Base-by-base conservation (phyloP, 1,140 invertebrate species). In the Chironomus tepperi region DNA sequence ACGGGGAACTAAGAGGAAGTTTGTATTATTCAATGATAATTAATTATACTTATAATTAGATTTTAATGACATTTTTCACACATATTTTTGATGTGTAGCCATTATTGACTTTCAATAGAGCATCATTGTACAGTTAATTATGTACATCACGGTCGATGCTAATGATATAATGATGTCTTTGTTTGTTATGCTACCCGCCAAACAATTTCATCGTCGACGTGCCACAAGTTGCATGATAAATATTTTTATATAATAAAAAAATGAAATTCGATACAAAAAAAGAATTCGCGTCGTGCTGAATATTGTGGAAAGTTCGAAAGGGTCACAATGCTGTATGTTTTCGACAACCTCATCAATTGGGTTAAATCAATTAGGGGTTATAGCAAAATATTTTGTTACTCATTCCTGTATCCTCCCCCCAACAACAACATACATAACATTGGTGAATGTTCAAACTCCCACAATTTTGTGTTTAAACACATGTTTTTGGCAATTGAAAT, bases 401-500 rank as follows among this genome's bases (percentile, higher is more conserved):
- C 24, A 34, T 34, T 34, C 24, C 24, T 34, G n/a, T 5, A 1
- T 34, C n/a, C n/a, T 34, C 24, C n/a, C n/a, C n/a, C n/a, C n/a
- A n/a, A n/a, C n/a, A n/a, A n/a, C n/a, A n/a, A n/a, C n/a, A n/a
- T n/a, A 57, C 47, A 57, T 3, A n/a, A 57, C n/a, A 15, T 12
- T 57, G 7, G 5, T 57, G 47, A 34, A 34, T 34, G 47, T 57
- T 57, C 47, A 57, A n/a, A 57, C 47, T 57, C 12, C 47, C 47
- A 12, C 47, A 57, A 12, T n/a, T 57, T 57, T 15, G 47, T 57
- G 65, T 18, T 10, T 9, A 70, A 70, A 70, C 65, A 70, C 18
- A 16, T 70, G 65, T 70, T 70, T 70, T 70, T 21, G 65, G 65
- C 65, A 70, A 70, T 67, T 67, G n/a, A 19, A 67, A 18, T 70